A percentile compares a stretch with the other conserved stretches of the same genome.
phyloP scores from a whole-genome alignment of 2,888 invertebrate species.

The Allolobophora icterica region DNA sequence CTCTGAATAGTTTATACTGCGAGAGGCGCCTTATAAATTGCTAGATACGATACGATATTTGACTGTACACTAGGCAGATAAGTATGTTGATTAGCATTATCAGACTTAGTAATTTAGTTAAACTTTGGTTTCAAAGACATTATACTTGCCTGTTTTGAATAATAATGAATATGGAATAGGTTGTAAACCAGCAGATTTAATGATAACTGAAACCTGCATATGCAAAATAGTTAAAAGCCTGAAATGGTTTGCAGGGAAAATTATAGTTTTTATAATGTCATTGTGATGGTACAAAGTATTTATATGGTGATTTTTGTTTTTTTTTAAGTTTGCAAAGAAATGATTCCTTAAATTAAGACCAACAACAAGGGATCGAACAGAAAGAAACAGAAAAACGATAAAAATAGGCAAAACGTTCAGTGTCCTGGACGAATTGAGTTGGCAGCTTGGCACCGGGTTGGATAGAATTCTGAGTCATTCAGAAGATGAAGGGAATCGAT shows the following conservation, averaged over 20 bases:
- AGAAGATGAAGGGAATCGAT: slow-evolving; percentile 14
- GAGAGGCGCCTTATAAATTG: no score
- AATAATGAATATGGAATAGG: neutral
- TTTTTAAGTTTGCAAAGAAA: neutral
- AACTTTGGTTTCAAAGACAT: no score
- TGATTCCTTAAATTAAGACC: neutral
- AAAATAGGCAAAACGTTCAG: neutral
- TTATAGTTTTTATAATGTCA: neutral
- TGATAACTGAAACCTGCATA: neutral
- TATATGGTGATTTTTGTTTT: neutral
- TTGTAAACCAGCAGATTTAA: neutral
- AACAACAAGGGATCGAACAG: neutral
- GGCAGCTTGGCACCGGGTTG: neutral
- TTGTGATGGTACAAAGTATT: neutral
- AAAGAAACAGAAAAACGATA: neutral
- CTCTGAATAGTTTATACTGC: no score
- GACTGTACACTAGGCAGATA: neutral
- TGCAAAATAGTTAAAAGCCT: neutral
- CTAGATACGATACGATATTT: no score
- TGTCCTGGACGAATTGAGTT: neutral
- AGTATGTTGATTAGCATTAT: neutral
- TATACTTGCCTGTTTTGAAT: neutral
- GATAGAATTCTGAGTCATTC: neutral
- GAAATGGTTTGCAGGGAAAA: neutral
- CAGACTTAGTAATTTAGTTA: neutral